These are phyloP conservation scores for Harpegnathos saltator DNA, from an alignment of 1,140 invertebrate genomes.

Conservation along the genomic window DNA sequence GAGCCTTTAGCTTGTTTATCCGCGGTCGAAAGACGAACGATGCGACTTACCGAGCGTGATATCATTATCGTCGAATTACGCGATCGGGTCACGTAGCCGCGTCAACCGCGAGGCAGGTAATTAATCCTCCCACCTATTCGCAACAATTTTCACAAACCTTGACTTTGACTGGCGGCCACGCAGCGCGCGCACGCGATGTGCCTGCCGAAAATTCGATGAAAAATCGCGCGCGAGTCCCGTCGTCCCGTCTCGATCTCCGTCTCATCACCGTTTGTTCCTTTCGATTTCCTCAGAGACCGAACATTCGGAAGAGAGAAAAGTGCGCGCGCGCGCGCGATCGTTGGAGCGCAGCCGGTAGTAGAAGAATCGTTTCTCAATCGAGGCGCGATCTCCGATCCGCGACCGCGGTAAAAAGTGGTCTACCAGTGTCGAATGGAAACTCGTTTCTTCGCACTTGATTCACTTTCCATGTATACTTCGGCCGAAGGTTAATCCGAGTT, in stretches of 20 bases:
- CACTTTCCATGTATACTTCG: slow-evolving; percentile 57
- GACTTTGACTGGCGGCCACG: too few species aligned
- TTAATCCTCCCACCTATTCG: slow-evolving; percentile 10
- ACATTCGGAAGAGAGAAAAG: slow-evolving; percentile 11
- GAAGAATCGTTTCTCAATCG: slow-evolving; percentile 19
- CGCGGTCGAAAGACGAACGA: background rate
- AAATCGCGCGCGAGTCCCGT: background rate
- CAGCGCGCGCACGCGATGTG: too few species aligned
- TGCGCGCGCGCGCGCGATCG: slow-evolving; percentile 14
- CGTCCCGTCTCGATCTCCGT: background rate
- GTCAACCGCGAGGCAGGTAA: slow-evolving; percentile 28
- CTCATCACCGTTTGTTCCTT: background rate
- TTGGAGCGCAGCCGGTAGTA: background rate
- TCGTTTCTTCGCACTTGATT: slow-evolving; percentile 59
- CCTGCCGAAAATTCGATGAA: too few species aligned
- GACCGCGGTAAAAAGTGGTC: slow-evolving; percentile 25
- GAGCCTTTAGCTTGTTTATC: background rate
- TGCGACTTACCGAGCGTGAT: slow-evolving; percentile 33
- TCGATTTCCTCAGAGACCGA: slow-evolving; percentile 2
- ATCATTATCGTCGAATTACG: background rate
- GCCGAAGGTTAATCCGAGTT: background rate
- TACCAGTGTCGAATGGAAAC: slow-evolving; percentile 43
- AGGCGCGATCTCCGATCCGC: slow-evolving; percentile 5
- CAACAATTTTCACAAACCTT: slow-evolving; percentile 5
- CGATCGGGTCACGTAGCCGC: slow-evolving; percentile 30